phyloP scores from a whole-genome alignment of 2,888 invertebrate genomes.

The Machimus atricapillus region DNA sequence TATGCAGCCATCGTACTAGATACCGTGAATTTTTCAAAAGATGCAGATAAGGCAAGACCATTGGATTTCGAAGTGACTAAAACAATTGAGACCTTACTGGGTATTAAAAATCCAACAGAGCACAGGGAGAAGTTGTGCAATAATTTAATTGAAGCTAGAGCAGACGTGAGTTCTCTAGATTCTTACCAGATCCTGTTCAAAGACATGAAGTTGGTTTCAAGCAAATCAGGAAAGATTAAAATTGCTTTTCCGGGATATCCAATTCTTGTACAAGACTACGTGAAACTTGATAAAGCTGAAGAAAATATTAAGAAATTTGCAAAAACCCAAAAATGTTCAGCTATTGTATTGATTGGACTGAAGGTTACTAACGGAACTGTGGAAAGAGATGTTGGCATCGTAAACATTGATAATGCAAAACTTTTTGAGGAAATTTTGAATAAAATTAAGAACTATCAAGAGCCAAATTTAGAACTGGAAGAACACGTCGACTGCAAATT shows the following conservation, averaged over 20 bases:
- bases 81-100: conserved; percentile 67
- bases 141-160: conserved; percentile 69
- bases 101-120: conserved; percentile 56
- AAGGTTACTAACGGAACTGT: conserved; percentile 61
- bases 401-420: conserved; percentile 54
- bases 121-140: conserved; percentile 63
- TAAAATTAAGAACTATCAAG: conserved; percentile 47
- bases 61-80: conserved; percentile 69
- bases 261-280: conserved; percentile 54
- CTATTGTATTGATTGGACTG: conserved; percentile 71
- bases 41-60: conserved; percentile 72
- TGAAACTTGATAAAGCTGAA: conserved; percentile 57
- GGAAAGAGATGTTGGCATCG: conserved; percentile 69
- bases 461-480: conserved; percentile 58
- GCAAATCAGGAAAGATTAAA: conserved; percentile 63
- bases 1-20: conserved; percentile 76
- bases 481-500: conserved; percentile 57
- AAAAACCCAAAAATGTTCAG: conserved; percentile 57
- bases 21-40: conserved; percentile 76
- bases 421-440: conserved; percentile 53
- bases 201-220: conserved; percentile 75
- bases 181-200: conserved; percentile 74
- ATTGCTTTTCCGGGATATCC: conserved; percentile 66
- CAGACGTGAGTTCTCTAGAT: conserved; percentile 71
- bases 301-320: conserved; percentile 66